Evolutionary conservation across 2,113 vertebrate species (phyloP).

Genomic region (Chaetura pelagica): DNA sequence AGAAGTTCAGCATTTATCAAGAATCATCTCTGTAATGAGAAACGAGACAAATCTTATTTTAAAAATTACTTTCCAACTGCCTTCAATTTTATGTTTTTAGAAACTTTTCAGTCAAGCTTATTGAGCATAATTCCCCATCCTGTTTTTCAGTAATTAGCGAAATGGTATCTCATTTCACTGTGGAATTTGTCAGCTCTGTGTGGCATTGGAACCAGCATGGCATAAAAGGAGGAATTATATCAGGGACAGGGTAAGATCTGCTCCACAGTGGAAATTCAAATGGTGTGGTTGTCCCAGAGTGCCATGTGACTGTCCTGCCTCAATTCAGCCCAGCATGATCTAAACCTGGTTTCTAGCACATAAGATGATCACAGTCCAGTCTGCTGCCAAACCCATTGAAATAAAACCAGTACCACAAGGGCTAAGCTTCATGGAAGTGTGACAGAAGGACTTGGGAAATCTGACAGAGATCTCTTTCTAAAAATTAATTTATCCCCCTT

Average conservation of each 20-base stretch:
- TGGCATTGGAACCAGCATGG: not conserved
- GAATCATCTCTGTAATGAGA: not conserved
- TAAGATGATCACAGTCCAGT: not conserved
- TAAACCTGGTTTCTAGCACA: not conserved
- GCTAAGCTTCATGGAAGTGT: not conserved
- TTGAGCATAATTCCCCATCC: not conserved
- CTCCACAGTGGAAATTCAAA: not conserved
- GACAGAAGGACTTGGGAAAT: not conserved
- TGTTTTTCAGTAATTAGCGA: not conserved
- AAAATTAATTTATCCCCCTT: not conserved
- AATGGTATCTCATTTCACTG: not conserved
- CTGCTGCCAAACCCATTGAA: not conserved
- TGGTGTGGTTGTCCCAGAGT: not conserved
- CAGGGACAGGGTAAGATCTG: not conserved
- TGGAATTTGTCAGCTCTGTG: not conserved
- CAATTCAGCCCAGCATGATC: not conserved
- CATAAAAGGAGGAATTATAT: not conserved
- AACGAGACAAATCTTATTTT: not conserved
- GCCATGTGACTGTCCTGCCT: not conserved
- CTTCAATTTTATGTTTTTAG: not conserved
- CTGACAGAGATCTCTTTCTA: not conserved
- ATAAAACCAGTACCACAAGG: rapidly evolving
- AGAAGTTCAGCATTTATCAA: not conserved
- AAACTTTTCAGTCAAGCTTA: not conserved
- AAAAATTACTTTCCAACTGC: not conserved